phyloP scores from a whole-genome alignment of 2,113 vertebrate species.

The Arizona elegans region DNA sequence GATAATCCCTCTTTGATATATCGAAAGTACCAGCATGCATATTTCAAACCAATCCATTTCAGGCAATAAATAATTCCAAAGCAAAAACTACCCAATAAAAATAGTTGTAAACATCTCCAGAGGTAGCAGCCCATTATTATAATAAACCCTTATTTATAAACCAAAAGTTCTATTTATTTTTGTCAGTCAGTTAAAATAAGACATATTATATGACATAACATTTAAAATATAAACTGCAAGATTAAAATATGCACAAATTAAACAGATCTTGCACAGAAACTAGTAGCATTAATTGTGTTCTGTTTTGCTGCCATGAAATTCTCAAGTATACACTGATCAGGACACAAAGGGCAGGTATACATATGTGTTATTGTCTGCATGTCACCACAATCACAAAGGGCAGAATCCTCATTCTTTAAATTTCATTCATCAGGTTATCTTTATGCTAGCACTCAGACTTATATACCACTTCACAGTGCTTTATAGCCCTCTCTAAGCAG shows the following conservation, averaged over 20 bases:
- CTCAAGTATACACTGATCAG: too few species aligned
- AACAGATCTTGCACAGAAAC: background rate
- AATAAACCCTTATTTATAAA: background rate
- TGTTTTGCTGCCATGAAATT: too few species aligned
- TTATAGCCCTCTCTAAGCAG: background rate
- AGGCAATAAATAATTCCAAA: background rate
- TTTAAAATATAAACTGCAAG: background rate
- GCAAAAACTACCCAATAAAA: background rate
- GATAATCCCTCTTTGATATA: background rate
- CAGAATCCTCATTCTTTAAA: background rate
- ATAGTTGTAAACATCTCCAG: background rate
- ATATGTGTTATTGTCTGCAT: too few species aligned
- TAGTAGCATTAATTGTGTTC: background rate
- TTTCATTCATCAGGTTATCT: background rate
- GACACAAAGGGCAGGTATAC: too few species aligned
- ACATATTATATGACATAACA: background rate
- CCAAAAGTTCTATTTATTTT: background rate
- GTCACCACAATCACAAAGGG: too few species aligned
- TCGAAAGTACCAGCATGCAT: background rate
- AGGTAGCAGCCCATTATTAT: background rate
- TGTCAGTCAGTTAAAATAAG: background rate
- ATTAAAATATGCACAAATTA: background rate
- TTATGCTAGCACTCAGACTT: background rate
- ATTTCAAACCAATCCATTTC: background rate
- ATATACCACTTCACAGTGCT: background rate